Conservation (phyloP, 2,113 vertebrate genomes). For the Calidris pygmaea region DNA sequence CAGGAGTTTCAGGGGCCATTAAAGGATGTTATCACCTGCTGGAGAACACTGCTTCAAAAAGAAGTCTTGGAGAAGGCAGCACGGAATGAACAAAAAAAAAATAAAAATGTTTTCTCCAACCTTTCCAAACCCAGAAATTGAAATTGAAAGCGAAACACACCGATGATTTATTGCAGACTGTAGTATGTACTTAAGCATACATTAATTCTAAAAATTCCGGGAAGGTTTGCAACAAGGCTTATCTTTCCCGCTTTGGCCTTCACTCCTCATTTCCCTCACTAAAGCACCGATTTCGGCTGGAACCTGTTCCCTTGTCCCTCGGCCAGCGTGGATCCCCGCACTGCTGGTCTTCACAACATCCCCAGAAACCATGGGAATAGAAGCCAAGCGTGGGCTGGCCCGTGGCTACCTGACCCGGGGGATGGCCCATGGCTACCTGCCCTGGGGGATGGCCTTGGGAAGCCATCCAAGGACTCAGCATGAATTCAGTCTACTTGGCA, state of each 20-base stretch:
- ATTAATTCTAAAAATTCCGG: background rate
- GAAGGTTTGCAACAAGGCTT: background rate
- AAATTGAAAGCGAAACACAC: background rate
- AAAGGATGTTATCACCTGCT: background rate
- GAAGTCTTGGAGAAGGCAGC: background rate
- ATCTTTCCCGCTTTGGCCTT: background rate
- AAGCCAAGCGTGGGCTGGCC: background rate
- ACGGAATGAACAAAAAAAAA: background rate
- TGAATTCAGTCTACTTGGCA: background rate
- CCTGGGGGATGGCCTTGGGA: background rate
- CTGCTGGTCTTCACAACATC: background rate
- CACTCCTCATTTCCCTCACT: background rate
- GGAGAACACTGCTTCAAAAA: background rate
- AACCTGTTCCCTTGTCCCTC: background rate
- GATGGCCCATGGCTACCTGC: background rate
- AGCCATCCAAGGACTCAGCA: background rate
- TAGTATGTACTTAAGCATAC: background rate
- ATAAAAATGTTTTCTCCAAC: background rate
- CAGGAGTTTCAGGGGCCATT: background rate
- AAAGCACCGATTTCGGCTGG: background rate
- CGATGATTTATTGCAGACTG: background rate
- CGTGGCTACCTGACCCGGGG: background rate
- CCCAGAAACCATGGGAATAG: background rate
- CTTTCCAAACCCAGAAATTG: background rate
- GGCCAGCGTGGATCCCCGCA: background rate